Evolutionary conservation across 2,888 invertebrate genomes (phyloP).

Genomic region (Hydrotaea cyrtoneurina): DNA sequence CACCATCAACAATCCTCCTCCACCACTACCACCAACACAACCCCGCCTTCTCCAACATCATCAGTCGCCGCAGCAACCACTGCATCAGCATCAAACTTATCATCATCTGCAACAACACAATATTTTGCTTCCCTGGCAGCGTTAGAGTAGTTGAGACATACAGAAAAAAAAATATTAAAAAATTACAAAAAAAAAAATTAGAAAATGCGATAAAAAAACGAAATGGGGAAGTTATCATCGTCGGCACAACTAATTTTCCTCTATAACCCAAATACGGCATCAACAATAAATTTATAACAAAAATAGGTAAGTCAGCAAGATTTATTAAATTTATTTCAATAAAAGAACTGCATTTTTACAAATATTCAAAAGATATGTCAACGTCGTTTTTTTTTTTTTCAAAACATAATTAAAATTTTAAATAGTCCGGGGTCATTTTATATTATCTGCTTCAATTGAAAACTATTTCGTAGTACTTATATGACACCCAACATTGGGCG

Average conservation of each 20-base stretch:
- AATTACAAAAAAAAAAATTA: slow-evolving; percentile 56
- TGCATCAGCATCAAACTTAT: slow-evolving; percentile 58
- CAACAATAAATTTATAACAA: slow-evolving; percentile 60
- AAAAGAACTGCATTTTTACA: too few species aligned
- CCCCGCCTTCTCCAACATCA: slow-evolving; percentile 59
- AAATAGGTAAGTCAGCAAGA: slow-evolving; percentile 61
- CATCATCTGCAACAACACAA: slow-evolving; percentile 64
- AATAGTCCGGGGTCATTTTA: too few species aligned
- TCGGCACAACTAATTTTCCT: slow-evolving; percentile 68
- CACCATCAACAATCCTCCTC: not conserved
- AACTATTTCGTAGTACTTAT: too few species aligned
- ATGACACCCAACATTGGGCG: too few species aligned
- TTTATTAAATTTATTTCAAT: not conserved
- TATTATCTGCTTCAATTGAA: too few species aligned
- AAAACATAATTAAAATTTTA: too few species aligned
- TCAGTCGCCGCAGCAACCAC: slow-evolving; percentile 45
- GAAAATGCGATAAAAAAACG: slow-evolving; percentile 55
- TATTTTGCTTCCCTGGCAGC: slow-evolving; percentile 67
- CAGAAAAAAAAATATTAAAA: slow-evolving; percentile 62
- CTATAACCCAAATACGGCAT: slow-evolving; percentile 51
- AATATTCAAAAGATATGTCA: too few species aligned
- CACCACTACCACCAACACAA: slow-evolving; percentile 11
- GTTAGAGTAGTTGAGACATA: slow-evolving; percentile 57
- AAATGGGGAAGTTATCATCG: slow-evolving; percentile 70
- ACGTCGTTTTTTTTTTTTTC: too few species aligned